Conservation (phyloP, 2,113 vertebrate genomes). For the Pedetes capensis region DNA sequence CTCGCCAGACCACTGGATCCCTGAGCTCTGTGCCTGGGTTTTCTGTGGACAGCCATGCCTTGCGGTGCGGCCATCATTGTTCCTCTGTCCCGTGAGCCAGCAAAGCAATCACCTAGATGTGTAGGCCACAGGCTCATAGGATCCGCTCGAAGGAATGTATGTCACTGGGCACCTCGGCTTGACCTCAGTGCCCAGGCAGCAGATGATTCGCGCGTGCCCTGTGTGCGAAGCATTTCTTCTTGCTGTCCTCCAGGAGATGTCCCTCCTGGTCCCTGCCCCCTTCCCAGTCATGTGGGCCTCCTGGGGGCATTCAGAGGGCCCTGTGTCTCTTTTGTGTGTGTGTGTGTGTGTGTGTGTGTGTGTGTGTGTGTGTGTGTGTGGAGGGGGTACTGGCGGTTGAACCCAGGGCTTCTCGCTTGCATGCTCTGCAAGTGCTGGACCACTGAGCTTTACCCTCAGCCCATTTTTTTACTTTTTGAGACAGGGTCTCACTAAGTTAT, state of each 20-base stretch:
- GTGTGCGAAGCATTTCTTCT: background rate
- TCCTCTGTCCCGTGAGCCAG: background rate
- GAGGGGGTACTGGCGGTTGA: too few relatives aligned
- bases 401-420: too few relatives aligned
- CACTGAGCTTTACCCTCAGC: too few relatives aligned
- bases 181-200: background rate
- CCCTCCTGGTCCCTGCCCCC: background rate
- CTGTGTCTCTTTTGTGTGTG: too few relatives aligned
- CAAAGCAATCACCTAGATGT: background rate
- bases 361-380: too few relatives aligned
- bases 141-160: rapidly evolving
- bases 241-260: background rate
- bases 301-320: background rate
- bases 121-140: background rate
- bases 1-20: background rate
- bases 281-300: too few relatives aligned
- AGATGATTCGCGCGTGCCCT: background rate
- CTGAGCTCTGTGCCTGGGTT: background rate
- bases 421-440: too few relatives aligned
- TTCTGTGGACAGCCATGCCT: background rate
- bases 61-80: background rate
- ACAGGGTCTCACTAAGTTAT: too few relatives aligned
- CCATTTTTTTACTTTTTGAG: too few relatives aligned
- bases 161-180: rapidly evolving
- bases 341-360: too few relatives aligned